Base-by-base conservation (phyloP, 2,888 invertebrate species). In the Barypeithes pellucidus region DNA sequence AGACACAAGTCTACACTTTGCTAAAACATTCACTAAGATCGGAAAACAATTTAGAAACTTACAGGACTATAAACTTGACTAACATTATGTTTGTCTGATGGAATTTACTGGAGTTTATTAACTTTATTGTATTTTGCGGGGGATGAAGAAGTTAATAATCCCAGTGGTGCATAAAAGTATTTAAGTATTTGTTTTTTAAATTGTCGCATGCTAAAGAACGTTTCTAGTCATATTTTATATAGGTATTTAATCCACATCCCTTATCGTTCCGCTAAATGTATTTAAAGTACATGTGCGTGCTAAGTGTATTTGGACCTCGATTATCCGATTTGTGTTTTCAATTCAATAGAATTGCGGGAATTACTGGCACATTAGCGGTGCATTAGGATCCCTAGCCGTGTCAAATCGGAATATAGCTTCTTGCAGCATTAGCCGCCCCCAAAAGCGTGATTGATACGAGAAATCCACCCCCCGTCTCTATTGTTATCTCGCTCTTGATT, bases 371-470 rank as follows among this genome's bases (percentile, higher is more conserved):
- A 75, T 75, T 75, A 75, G 60, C 60, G 59, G 67, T 66, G 66
- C 73, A 72, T 75, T 72, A 75, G 36, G 50, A 18, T 50, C 66
- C 41, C 59, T 7, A 29, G 59, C 75, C 66, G 69, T 75, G 69
- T 75, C 75, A 59, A 75, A 75, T 75, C 63, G 72, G 62, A 59
- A 74, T 74, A 65, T 60, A 60, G 69, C 67, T 73, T 66, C 69
- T 52, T 70, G 52, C 47, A 61, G 71, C 45, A 20, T 71, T 74
- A 74, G 71, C 67, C 47, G 67, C 74, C 57, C 57, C 63, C 57
- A 57, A 71, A 61, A 66, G 71, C 50, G 71, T 74, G 74, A 74
- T 74, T 74, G 74, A 74, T 74, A 67, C 63, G 45, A 62, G 45
- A 29, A 71, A 74, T 74, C 57, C 71, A 67, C 66, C 67, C 74